phyloP scores from a whole-genome alignment of 2,888 invertebrate species.

The Parascotia fuliginaria region DNA sequence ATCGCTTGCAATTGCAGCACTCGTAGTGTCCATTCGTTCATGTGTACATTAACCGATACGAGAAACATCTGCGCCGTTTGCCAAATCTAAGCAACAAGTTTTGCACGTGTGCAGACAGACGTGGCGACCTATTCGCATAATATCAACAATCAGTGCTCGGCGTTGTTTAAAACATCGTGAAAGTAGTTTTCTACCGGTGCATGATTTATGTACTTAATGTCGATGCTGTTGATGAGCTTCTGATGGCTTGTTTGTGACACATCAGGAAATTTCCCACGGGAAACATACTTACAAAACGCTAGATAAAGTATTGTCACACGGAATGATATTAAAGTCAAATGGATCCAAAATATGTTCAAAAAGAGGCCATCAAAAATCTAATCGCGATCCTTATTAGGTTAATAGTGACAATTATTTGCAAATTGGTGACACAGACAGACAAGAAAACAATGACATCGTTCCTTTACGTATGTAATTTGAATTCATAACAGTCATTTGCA shows the following conservation, averaged over 20 bases:
- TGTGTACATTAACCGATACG: constrained; percentile 55
- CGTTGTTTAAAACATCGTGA: constrained; percentile 37
- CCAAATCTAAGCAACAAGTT: constrained; percentile 48
- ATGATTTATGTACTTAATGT: constrained; percentile 40
- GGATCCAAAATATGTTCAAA: constrained; percentile 29
- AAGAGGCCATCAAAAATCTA: constrained; percentile 38
- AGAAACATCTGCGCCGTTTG: constrained; percentile 46
- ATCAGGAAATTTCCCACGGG: constrained; percentile 56
- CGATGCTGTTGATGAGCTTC: constrained; percentile 54
- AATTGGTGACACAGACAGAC: constrained; percentile 55
- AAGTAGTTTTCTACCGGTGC: constrained; percentile 36
- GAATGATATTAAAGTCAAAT: constrained; percentile 15
- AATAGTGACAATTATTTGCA: constrained; percentile 66
- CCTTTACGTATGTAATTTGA: constrained; percentile 55
- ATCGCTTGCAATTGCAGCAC: constrained; percentile 60
- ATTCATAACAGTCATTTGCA: constrained; percentile 61
- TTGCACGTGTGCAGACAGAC: constrained; percentile 47
- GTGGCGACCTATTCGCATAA: constrained; percentile 34
- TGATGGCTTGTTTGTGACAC: constrained; percentile 49
- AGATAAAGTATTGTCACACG: constrained; percentile 20
- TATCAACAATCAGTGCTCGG: constrained; percentile 34
- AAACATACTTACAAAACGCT: constrained; percentile 37
- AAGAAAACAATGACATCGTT: constrained; percentile 60
- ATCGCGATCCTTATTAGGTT: constrained; percentile 52
- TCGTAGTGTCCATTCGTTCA: constrained; percentile 51